These are phyloP conservation scores for Rhagoletis zephyria DNA, from an alignment of 1,140 invertebrate species.

Conservation along the genomic window DNA sequence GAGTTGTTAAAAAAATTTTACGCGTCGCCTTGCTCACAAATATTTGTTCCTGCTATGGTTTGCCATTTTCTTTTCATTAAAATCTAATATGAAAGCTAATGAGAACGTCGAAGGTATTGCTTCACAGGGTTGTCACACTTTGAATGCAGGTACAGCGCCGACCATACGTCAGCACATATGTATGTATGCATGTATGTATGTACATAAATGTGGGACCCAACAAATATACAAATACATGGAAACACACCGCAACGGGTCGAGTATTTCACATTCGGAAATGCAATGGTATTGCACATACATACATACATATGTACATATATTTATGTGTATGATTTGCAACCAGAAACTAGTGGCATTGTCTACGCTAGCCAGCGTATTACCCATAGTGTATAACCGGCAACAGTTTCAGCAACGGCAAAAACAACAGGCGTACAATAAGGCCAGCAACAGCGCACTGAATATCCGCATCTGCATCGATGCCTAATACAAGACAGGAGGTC, in stretches of 20 bases:
- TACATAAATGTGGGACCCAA: background rate
- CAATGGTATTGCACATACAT: background rate
- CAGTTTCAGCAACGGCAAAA: conserved; percentile 37
- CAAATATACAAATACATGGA: background rate
- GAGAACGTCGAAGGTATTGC: background rate
- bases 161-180: background rate
- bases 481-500: conserved; percentile 37
- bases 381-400: conserved; percentile 13
- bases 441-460: conserved; percentile 21
- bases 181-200: too few relatives aligned
- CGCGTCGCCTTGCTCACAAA: background rate
- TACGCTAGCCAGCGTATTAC: conserved; percentile 40
- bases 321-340: background rate
- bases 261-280: conserved; percentile 1
- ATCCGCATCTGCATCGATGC: conserved; percentile 47
- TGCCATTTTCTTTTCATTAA: too few relatives aligned
- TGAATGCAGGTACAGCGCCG: background rate
- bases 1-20: too few relatives aligned
- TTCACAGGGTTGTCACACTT: background rate
- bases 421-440: conserved; percentile 23
- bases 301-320: background rate
- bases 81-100: too few relatives aligned
- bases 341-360: conserved; percentile 37
- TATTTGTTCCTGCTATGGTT: too few relatives aligned
- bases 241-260: background rate